Percentiles rank a stretch among this genome's conserved stretches.
Evolutionary conservation across 1,140 invertebrate genomes (phyloP).

Genomic region (Teleopsis dalmanni): DNA sequence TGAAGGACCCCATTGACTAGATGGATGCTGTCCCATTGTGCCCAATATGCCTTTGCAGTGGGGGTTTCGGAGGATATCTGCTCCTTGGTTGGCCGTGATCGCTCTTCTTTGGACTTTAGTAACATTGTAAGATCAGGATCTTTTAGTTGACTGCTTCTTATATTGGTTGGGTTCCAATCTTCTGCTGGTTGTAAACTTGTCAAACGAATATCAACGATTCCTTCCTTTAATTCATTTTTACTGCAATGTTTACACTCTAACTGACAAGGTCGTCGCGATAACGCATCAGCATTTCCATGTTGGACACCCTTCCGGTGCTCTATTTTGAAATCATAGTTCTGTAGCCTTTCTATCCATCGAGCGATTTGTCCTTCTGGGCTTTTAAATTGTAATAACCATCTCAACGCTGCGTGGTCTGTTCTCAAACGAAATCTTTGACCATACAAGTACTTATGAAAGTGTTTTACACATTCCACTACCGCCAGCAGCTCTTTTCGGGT

Average conservation of each 20-base stretch:
- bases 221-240: background rate
- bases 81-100: background rate
- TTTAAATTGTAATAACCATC: conserved; percentile 24
- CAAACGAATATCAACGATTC: background rate
- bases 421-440: conserved; percentile 17
- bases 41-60: background rate
- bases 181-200: background rate
- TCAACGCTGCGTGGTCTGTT: conserved; percentile 21
- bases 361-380: conserved; percentile 22
- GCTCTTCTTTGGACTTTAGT: background rate
- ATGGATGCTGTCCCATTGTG: background rate
- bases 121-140: background rate
- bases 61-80: background rate
- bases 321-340: conserved; percentile 22
- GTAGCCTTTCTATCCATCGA: conserved; percentile 20
- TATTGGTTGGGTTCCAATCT: background rate
- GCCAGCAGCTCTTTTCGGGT: conserved; percentile 23
- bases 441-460: conserved; percentile 21
- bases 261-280: conserved; percentile 16
- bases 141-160: background rate
- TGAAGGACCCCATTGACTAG: background rate
- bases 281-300: conserved; percentile 17
- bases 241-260: background rate
- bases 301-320: conserved; percentile 14
- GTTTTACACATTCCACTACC: conserved; percentile 18